Evolutionary conservation across 92 coral and sea anemone species (phyloP), one percentile per base, ranked within the genome.

Genomic region (Nematostella vectensis): DNA sequence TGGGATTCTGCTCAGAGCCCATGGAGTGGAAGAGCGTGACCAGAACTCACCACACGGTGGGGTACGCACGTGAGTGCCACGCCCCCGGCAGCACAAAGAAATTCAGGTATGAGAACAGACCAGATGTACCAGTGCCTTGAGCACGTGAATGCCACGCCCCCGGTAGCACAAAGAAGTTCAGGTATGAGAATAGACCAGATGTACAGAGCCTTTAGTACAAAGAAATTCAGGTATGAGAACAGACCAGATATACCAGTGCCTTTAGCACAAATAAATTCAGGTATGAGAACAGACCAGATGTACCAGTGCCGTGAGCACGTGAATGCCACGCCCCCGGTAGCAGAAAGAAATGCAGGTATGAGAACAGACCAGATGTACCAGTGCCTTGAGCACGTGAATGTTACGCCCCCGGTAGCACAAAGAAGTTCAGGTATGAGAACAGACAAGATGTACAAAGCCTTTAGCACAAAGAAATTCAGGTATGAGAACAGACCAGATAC

Each of bases 101-200:
- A 18, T 91, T 86, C 73, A 91, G 98, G 98, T 91, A 27, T 23
- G 70, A 54, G 16, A n/a, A n/a, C n/a, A n/a, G n/a, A n/a, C n/a
- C n/a, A n/a, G n/a, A n/a, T n/a, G n/a, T n/a, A n/a, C n/a, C 88
- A 6, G 48, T 26, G 27, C 87, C 85, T 4, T 73, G 44, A 59
- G 58, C 77, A 39, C 56, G 75, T 15, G 89, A 85, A 29, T 89
- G 97, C 50, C 77, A 60, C 37, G 61, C 83, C 31, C 28, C 36
- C 20, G 82, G 62, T 49, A 17, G n/a, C 42, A 80, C 47, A 12
- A 69, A 43, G 62, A 77, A 77, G 17, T 89, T 85, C 72, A 89
- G 97, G 97, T 89, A 25, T 23, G 70, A 54, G 16, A n/a, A n/a
- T n/a, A n/a, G n/a, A n/a, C n/a, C n/a, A n/a, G n/a, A n/a, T n/a